Percentiles rank a stretch among this genome's conserved stretches.
Evolutionary conservation across 2,797 vertebrate species (phyloP).

Genomic region (Nyctalus aviator): DNA sequence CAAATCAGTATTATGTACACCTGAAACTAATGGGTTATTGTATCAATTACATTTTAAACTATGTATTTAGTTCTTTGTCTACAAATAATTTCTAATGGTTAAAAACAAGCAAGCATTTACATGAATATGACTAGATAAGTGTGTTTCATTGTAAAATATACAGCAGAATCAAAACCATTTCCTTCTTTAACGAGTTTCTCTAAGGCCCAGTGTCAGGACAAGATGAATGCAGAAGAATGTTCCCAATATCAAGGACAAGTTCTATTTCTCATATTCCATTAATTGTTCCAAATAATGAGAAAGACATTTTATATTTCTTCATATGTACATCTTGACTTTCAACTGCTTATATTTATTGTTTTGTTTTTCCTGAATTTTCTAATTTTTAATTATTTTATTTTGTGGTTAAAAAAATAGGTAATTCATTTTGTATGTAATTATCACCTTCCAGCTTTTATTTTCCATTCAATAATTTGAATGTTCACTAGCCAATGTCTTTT

Average conservation of each 20-base stretch:
- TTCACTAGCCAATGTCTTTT: background rate
- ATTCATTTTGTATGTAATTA: background rate
- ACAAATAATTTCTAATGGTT: conserved; percentile 41
- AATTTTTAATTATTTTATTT: background rate
- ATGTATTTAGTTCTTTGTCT: background rate
- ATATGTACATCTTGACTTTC: conserved; percentile 33
- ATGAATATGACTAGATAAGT: conserved; percentile 11
- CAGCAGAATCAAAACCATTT: conserved; percentile 19
- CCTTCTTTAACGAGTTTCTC: background rate
- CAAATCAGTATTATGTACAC: background rate
- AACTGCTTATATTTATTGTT: background rate
- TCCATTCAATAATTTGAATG: background rate
- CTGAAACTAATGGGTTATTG: background rate
- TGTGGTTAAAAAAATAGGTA: background rate
- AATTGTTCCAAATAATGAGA: background rate
- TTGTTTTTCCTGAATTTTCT: background rate
- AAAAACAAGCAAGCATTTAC: conserved; percentile 18
- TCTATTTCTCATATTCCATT: background rate
- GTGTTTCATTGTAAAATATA: conserved; percentile 19
- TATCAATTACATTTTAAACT: background rate
- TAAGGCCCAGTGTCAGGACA: conserved; percentile 35
- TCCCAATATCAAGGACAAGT: conserved; percentile 36
- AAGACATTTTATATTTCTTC: background rate
- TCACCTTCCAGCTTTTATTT: background rate
- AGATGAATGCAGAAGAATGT: background rate